phyloP scores from a whole-genome alignment of 2,888 invertebrate species.

The Eupithecia exiguata region DNA sequence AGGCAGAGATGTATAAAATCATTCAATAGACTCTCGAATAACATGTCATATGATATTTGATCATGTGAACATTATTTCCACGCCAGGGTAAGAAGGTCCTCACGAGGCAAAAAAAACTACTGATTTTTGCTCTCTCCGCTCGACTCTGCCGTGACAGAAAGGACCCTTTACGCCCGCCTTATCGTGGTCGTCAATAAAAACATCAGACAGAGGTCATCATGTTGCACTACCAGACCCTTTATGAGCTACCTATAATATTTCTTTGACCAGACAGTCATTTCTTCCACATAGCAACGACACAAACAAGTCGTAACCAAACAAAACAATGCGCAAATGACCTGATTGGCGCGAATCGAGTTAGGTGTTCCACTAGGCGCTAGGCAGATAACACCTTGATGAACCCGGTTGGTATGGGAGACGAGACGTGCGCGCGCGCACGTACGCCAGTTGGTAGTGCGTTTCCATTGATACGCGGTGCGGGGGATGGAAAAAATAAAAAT shows the following conservation, averaged over 20 bases:
- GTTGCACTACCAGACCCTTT: not conserved
- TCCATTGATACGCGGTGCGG: conserved; percentile 48
- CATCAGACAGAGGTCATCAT: not conserved
- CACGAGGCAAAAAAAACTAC: not conserved
- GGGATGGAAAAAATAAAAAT: not conserved
- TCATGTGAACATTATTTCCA: not conserved
- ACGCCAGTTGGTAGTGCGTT: conserved; percentile 63
- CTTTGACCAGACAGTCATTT: not conserved
- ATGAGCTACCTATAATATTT: too few relatives aligned
- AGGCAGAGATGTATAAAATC: too few relatives aligned
- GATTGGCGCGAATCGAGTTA: conserved; percentile 34
- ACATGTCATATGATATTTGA: not conserved
- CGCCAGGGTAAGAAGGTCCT: too few relatives aligned
- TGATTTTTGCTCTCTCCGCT: too few relatives aligned
- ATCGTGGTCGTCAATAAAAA: not conserved
- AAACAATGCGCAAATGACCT: conserved; percentile 19
- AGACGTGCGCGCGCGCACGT: conserved; percentile 76
- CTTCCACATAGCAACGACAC: conserved; percentile 8
- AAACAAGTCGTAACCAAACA: not conserved
- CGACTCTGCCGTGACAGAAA: too few relatives aligned
- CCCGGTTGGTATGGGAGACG: conserved; percentile 61
- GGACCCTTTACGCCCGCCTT: not conserved
- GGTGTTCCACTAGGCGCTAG: conserved; percentile 39
- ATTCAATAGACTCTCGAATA: not conserved
- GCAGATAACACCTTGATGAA: conserved; percentile 58